These are phyloP conservation scores for Hypotaenidia okinawae DNA, from an alignment of 2,797 vertebrate genomes.

Conservation along the genomic window DNA sequence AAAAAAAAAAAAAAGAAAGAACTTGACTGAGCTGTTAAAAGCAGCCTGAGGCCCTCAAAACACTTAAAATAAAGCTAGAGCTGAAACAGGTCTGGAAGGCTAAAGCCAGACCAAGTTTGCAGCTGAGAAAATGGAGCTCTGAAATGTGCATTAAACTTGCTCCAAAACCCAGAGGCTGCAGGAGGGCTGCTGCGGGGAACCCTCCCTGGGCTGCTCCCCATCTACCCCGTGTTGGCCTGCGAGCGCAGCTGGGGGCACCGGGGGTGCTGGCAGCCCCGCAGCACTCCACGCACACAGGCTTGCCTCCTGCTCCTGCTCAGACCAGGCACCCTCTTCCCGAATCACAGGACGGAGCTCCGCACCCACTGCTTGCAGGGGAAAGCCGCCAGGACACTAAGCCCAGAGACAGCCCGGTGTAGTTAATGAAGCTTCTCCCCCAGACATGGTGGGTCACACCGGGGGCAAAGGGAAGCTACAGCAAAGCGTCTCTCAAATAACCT, in stretches of 20 bases:
- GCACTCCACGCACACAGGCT: background rate
- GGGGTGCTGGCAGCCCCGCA: background rate
- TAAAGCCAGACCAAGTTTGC: background rate
- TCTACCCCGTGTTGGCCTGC: rapidly evolving
- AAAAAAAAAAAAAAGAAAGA: background rate
- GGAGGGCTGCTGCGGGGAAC: background rate
- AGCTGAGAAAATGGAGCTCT: background rate
- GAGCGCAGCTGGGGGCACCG: rapidly evolving
- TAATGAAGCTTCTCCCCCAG: background rate
- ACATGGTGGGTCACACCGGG: rapidly evolving
- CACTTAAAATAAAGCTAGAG: background rate
- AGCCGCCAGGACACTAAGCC: background rate
- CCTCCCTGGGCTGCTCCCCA: background rate
- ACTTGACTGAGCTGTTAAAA: background rate
- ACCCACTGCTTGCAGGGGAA: background rate
- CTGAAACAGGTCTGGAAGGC: background rate
- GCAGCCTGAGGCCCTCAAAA: background rate
- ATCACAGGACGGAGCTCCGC: rapidly evolving
- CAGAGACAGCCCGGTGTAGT: background rate
- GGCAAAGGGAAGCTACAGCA: rapidly evolving
- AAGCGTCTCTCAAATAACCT: rapidly evolving
- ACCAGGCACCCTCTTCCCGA: rapidly evolving
- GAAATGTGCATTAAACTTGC: background rate
- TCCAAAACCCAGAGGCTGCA: background rate
- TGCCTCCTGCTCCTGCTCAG: rapidly evolving